Percentiles rank a stretch among this genome's conserved stretches.
These are phyloP conservation scores for Catharus ustulatus DNA, from an alignment of 2,797 vertebrate species.

Conservation along the genomic window DNA sequence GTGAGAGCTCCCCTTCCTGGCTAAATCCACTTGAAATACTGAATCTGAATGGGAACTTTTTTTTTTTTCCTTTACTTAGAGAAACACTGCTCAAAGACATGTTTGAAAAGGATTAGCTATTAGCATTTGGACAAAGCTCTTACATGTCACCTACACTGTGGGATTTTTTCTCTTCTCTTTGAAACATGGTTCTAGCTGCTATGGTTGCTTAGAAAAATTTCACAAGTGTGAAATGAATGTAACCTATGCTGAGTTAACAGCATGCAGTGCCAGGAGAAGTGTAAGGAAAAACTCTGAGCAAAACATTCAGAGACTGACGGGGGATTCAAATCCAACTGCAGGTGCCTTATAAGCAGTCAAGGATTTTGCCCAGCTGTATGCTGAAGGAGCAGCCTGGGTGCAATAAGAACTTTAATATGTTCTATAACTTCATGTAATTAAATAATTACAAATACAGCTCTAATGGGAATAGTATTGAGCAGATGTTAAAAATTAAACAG, in stretches of 20 bases:
- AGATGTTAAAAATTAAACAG: background rate
- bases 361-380: background rate
- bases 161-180: background rate
- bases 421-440: background rate
- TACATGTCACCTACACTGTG: background rate
- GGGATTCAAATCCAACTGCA: background rate
- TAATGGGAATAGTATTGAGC: background rate
- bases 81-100: background rate
- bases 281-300: constrained; percentile 25
- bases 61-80: background rate
- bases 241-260: constrained; percentile 1
- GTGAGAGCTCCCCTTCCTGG: constrained; percentile 46
- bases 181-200: background rate
- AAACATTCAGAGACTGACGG: background rate
- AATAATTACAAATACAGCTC: background rate
- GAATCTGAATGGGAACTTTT: background rate
- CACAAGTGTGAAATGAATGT: constrained; percentile 4
- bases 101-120: background rate
- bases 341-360: background rate
- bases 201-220: constrained; percentile 3
- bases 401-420: background rate
- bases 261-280: background rate
- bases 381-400: background rate
- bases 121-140: constrained; percentile 13
- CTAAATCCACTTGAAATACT: background rate